These are phyloP conservation scores for Mallotus villosus DNA, from an alignment of 2,797 vertebrate species.

Conservation along the genomic window DNA sequence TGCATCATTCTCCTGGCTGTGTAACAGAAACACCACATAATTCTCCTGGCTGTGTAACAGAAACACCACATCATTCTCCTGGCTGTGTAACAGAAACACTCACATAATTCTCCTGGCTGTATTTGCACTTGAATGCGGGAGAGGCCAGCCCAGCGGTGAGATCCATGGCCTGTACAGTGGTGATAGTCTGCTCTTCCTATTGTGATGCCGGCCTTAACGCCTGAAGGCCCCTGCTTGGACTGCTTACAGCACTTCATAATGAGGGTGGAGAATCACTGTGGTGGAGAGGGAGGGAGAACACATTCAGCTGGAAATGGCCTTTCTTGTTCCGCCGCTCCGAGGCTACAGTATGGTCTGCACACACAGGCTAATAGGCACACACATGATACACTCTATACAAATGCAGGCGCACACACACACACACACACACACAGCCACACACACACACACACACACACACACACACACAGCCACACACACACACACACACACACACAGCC, in stretches of 20 bases:
- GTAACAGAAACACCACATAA: slow-evolving; percentile 8
- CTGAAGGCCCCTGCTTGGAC: slow-evolving; percentile 52
- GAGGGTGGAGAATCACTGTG: slow-evolving; percentile 52
- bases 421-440: slow-evolving; percentile 12
- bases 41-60: slow-evolving; percentile 21
- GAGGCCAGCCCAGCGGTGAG: slow-evolving; percentile 29
- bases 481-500: slow-evolving; percentile 8
- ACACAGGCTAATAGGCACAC: slow-evolving; percentile 1
- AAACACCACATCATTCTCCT: background rate
- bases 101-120: background rate
- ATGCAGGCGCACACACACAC: slow-evolving; percentile 37
- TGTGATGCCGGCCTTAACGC: slow-evolving; percentile 44
- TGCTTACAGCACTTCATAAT: slow-evolving; percentile 56
- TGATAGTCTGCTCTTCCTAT: slow-evolving; percentile 31
- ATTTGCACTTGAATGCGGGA: slow-evolving; percentile 50
- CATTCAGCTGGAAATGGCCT: slow-evolving; percentile 53
- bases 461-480: slow-evolving; percentile 40
- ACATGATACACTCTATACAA: slow-evolving; percentile 16
- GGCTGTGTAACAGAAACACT: slow-evolving; percentile 19
- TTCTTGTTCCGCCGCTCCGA: slow-evolving; percentile 6
- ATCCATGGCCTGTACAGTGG: slow-evolving; percentile 49
- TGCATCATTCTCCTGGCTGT: slow-evolving; percentile 11
- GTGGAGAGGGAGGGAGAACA: slow-evolving; percentile 52
- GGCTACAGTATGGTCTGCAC: background rate
- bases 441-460: background rate